Evolutionary conservation across 2,113 vertebrate species (phyloP).

Genomic region (Scortum barcoo): DNA sequence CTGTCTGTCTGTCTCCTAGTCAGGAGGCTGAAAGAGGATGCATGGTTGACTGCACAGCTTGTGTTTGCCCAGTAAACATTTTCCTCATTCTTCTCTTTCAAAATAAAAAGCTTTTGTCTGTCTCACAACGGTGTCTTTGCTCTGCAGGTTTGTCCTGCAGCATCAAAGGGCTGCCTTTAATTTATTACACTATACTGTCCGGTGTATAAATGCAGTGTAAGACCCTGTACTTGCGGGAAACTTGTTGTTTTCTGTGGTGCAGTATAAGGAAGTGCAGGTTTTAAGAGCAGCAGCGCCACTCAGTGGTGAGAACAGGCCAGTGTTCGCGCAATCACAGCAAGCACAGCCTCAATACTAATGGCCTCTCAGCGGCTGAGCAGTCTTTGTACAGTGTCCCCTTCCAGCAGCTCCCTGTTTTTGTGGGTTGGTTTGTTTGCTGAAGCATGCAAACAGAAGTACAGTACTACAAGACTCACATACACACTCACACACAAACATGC

Average conservation of each 20-base stretch:
- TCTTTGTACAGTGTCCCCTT: not conserved
- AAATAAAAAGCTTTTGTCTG: slow-evolving; percentile 13
- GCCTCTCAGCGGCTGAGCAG: not conserved
- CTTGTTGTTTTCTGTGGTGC: not conserved
- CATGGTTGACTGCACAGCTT: slow-evolving; percentile 29
- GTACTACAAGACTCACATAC: slow-evolving; percentile 6
- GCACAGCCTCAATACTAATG: not conserved
- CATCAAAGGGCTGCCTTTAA: not conserved
- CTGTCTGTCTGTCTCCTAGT: slow-evolving; percentile 12
- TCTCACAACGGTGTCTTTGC: not conserved
- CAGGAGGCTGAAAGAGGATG: slow-evolving; percentile 7
- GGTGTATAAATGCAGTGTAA: not conserved
- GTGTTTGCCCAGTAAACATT: slow-evolving; percentile 62
- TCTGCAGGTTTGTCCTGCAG: not conserved
- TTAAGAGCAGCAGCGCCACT: slow-evolving; percentile 60
- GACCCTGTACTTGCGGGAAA: not conserved
- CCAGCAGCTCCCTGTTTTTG: not conserved
- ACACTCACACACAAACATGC: not conserved
- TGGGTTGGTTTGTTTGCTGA: slow-evolving; percentile 31
- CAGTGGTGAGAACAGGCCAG: slow-evolving; percentile 50
- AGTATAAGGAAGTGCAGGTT: slow-evolving; percentile 27
- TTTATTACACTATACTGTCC: not conserved
- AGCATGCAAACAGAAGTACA: slow-evolving; percentile 19
- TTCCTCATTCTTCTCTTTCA: slow-evolving; percentile 9
- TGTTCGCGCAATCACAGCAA: not conserved